phyloP scores from a whole-genome alignment of 2,888 invertebrate species.

The Cephus spinipes region DNA sequence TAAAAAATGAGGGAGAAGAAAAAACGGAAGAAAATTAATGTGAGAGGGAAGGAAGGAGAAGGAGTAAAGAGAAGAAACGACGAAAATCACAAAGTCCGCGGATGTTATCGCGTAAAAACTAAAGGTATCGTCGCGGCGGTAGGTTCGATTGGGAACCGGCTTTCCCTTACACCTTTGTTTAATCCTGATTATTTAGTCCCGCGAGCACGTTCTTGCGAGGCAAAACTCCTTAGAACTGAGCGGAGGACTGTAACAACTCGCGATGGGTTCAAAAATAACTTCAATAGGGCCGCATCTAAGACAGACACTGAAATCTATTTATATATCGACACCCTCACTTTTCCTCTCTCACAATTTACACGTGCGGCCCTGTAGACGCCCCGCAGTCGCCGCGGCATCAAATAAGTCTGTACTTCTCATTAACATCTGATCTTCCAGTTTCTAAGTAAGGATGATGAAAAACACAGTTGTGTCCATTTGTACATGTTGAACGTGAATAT shows the following conservation, averaged over 20 bases:
- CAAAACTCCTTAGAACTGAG: slow-evolving; percentile 47
- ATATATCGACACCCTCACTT: slow-evolving; percentile 45
- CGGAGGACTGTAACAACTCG: slow-evolving; percentile 52
- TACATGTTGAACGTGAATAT: slow-evolving; percentile 16
- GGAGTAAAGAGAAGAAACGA: not conserved
- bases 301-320: slow-evolving; percentile 51
- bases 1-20: slow-evolving; percentile 13
- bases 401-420: slow-evolving; percentile 43
- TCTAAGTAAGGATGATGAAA: slow-evolving; percentile 20
- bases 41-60: not conserved
- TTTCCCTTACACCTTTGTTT: not conserved
- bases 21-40: slow-evolving; percentile 1
- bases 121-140: not conserved
- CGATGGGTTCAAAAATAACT: slow-evolving; percentile 52
- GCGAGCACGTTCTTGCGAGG: slow-evolving; percentile 27
- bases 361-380: slow-evolving; percentile 53
- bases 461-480: slow-evolving; percentile 11
- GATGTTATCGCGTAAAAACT: not conserved
- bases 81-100: not conserved
- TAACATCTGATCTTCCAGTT: slow-evolving; percentile 26
- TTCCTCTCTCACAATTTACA: slow-evolving; percentile 9
- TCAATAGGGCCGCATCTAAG: slow-evolving; percentile 57
- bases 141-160: not conserved
- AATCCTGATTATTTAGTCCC: slow-evolving; percentile 12
- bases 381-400: slow-evolving; percentile 37